Evolutionary conservation across 2,797 vertebrate species (phyloP).

Genomic region (Mormyrops attenuatus): DNA sequence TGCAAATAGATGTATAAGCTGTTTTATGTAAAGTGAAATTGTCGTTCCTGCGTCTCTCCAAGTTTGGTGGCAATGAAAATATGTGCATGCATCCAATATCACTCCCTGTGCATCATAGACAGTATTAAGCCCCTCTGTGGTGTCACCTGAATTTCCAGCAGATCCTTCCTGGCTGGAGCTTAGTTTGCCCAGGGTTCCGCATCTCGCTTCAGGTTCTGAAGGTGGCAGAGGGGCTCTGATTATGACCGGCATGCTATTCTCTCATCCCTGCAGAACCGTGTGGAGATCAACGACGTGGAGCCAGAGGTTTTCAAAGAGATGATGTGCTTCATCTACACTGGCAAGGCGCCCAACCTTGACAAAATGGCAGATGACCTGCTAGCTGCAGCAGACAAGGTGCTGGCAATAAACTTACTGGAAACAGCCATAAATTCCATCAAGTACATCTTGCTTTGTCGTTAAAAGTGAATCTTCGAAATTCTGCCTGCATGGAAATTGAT

Average conservation of each 20-base stretch:
- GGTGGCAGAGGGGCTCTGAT: not conserved
- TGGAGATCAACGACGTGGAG: conserved; percentile 83
- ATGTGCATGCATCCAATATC: not conserved
- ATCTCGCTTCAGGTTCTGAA: not conserved
- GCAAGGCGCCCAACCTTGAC: conserved; percentile 79
- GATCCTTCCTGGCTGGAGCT: not conserved
- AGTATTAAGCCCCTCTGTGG: not conserved
- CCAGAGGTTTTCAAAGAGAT: conserved; percentile 84
- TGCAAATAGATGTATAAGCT: not conserved
- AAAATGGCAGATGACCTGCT: conserved; percentile 82
- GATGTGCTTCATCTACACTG: conserved; percentile 86
- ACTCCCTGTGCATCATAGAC: not conserved
- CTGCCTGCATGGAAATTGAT: not conserved
- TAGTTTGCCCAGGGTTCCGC: not conserved
- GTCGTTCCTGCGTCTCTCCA: not conserved
- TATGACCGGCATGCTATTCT: not conserved
- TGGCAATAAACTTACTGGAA: not conserved
- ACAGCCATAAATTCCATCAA: not conserved
- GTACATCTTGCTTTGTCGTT: not conserved
- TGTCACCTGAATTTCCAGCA: not conserved
- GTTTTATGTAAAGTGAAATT: not conserved
- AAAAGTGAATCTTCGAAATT: not conserved
- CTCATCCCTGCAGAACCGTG: conserved; percentile 64
- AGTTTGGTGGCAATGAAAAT: not conserved
- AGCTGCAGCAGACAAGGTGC: conserved; percentile 82